Evolutionary conservation across 2,888 invertebrate species (phyloP).

Genomic region (Trichacis sp.): DNA sequence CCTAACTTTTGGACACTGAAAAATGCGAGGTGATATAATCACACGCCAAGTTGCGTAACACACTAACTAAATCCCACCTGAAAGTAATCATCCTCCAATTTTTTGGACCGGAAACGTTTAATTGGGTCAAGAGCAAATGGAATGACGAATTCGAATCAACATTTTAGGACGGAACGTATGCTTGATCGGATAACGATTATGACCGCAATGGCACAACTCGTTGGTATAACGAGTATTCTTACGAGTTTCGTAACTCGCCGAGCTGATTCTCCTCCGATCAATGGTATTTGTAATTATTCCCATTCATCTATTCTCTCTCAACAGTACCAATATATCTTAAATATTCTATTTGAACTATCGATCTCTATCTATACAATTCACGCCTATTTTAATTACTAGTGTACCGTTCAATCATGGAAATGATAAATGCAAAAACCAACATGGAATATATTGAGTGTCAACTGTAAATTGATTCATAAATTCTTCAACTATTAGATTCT

Average conservation of each 20-base stretch:
- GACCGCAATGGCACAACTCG: not conserved
- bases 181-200: conserved; percentile 19
- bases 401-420: no score
- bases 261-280: conserved; percentile 2
- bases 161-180: conserved; percentile 33
- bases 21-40: conserved; percentile 31
- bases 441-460: no score
- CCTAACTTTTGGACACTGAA: conserved; percentile 26
- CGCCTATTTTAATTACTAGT: not conserved
- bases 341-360: conserved; percentile 19
- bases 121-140: conserved; percentile 26
- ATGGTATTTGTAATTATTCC: conserved; percentile 21
- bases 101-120: not conserved
- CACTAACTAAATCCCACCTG: no score
- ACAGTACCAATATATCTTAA: conserved; percentile 13
- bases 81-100: no score
- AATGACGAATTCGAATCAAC: conserved; percentile 20
- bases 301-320: not conserved
- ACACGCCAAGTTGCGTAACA: no score
- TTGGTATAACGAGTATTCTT: no score
- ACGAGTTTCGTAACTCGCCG: conserved; percentile 1
- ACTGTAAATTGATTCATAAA: no score
- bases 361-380: conserved; percentile 22
- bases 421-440: no score
- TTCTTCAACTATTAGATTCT: no score